Evolutionary conservation across 1,140 invertebrate genomes (phyloP), one percentile per base, ranked within the genome.

Genomic region (Temnothorax longispinosus): DNA sequence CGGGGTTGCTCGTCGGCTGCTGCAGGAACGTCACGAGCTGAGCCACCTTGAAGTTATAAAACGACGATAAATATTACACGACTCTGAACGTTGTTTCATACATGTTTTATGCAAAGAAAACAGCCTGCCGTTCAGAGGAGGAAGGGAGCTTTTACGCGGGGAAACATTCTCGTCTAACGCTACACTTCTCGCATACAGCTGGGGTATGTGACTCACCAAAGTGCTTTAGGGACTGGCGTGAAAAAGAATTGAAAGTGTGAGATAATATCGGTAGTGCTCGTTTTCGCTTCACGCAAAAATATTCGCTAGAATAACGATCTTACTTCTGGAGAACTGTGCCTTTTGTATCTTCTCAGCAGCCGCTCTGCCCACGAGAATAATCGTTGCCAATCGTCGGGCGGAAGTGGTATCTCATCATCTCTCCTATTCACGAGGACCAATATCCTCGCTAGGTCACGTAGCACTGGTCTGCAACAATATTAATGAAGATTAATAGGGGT

Each of bases 351-450:
- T 91, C 97, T 96, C 41, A 97, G 94, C 62, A 97, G 96, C 94
- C 97, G 96, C 91, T 97, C 97, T 7, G 97, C 97, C 97, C 97
- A 97, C 82, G 96, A 96, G 58, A 97, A 96, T 3, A 98, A 95
- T 78, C 97, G 96, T 84, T 97, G 96, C 97, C 97, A 98, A 91
- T 98, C 97, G n/a, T 97, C 96, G n/a, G 97, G 97, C 3, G 97
- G 96, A 32, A 97, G 95, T 18, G 96, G 94, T 81, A 97, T 96
- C 84, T 96, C 96, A 65, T 97, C 96, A 7, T 97, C 96, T 47
- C 96, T 96, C 92, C 97, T 96, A 92, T 97, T 98, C 50, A 97
- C 94, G 69, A 98, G 94, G 84, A 97, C 96, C 60, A 98, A 95
- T 88, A 98, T 97, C 93, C 97, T 97, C 62, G 97, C 97, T 88